Percentiles rank a stretch among this genome's conserved stretches.
Conservation (phyloP, 2,113 vertebrate species). For the Cheirogaleus medius region DNA sequence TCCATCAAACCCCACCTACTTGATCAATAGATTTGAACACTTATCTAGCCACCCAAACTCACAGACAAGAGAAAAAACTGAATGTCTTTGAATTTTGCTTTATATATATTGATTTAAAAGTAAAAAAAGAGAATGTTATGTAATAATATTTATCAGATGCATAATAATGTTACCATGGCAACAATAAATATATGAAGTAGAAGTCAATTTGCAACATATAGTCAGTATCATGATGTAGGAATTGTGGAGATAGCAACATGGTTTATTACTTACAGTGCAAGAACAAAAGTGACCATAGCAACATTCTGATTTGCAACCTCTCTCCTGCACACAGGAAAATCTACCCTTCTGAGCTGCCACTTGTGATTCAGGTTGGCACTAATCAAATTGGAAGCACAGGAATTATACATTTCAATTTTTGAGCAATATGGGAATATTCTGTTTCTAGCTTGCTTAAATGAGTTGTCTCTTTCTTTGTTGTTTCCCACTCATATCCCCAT, state of each 20-base stretch:
- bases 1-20: neutral
- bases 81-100: neutral
- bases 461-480: neutral
- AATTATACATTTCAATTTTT: neutral
- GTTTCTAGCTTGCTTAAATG: neutral
- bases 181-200: neutral
- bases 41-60: neutral
- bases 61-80: neutral
- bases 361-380: neutral
- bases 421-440: neutral
- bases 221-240: neutral
- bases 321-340: neutral
- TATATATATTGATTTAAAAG: neutral
- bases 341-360: neutral
- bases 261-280: neutral
- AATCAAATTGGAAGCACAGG: neutral
- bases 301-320: neutral
- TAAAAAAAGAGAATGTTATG: neutral
- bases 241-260: neutral
- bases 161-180: neutral
- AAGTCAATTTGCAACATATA: neutral
- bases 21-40: neutral
- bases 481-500: neutral
- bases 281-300: neutral
- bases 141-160: neutral